Evolutionary conservation across 2,797 vertebrate species (phyloP), one percentile per base, ranked within the genome.

Genomic region (Tenualosa thibaudeaui): DNA sequence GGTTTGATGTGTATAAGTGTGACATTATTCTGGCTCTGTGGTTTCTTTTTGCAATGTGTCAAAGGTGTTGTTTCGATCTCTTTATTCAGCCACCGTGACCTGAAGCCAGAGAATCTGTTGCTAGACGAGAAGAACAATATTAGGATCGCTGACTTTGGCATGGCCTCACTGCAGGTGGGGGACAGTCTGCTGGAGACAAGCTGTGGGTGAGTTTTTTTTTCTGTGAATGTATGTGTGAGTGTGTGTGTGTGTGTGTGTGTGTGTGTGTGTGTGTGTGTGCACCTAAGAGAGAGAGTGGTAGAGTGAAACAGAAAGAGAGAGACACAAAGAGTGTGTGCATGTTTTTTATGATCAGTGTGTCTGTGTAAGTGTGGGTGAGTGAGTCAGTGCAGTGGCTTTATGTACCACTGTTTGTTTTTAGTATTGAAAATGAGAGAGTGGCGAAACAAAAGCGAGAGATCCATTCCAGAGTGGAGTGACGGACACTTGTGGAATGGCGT

Each of bases 71-170:
- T 19, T 51, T 54, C 53, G 60, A 62, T 78, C 71, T 75, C 31
- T 71, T 1, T 75, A 15, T 75, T 19, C 91, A 98, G 97, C 93
- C 97, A 98, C 94, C 96, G 97, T 92, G 97, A 98, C 93, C 93
- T 98, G 91, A 98, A 98, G 93, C 97, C 97, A 0, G 97, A 98
- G 93, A 98, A 98, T 92, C 92, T 98, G 91, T 95, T 98, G 86
- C 91, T 98, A 94, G 97, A 98, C 86, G 97, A 98, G 91, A 97
- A 97, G 88, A 98, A 98, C 93, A 98, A 98, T 92, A 98, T 98
- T 90, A 95, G 97, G 49, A 97, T 98, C 0, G 97, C 97, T 78
- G 97, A 98, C 94, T 98, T 98, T 84, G 97, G 97, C 87, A 98
- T 98, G 97, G 97, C 97, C 43, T 98, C 97, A 86, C 95, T 98